phyloP scores from a whole-genome alignment of 92 coral and sea anemone species.

The Meandrina meandrites region DNA sequence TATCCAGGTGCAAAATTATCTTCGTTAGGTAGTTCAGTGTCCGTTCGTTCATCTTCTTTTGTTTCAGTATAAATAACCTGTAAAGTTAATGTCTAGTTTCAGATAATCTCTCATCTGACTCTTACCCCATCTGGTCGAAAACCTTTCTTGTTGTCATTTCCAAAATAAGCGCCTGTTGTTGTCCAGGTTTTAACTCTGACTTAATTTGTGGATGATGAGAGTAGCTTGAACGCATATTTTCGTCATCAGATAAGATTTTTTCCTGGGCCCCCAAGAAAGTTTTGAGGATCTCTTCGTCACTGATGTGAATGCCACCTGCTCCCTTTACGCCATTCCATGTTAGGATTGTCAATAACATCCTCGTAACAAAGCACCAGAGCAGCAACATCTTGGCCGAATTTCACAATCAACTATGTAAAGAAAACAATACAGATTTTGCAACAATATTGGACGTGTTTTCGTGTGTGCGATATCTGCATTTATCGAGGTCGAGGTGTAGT shows the following conservation, averaged over 20 bases:
- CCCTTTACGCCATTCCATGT: neutral
- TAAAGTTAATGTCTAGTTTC: too few species aligned
- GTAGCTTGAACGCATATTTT: neutral
- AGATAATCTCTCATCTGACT: too few species aligned
- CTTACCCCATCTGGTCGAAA: neutral
- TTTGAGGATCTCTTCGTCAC: neutral
- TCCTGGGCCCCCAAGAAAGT: neutral
- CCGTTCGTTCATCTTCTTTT: too few species aligned
- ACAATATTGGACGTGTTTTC: too few species aligned
- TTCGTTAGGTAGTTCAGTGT: too few species aligned
- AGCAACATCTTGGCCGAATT: neutral
- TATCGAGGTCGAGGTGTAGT: too few species aligned
- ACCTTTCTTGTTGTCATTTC: slow-evolving; percentile 8
- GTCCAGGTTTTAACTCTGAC: neutral
- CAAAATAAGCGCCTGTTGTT: neutral
- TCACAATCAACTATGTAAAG: neutral
- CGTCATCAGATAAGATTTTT: neutral
- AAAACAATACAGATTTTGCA: too few species aligned
- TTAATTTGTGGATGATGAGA: neutral
- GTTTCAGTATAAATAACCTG: too few species aligned
- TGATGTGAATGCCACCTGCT: neutral
- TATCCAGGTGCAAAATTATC: too few species aligned
- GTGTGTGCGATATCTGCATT: too few species aligned
- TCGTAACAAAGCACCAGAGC: neutral
- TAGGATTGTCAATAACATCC: neutral